These are phyloP conservation scores for Leuciscus waleckii DNA, from an alignment of 2,797 vertebrate genomes.

Conservation along the genomic window DNA sequence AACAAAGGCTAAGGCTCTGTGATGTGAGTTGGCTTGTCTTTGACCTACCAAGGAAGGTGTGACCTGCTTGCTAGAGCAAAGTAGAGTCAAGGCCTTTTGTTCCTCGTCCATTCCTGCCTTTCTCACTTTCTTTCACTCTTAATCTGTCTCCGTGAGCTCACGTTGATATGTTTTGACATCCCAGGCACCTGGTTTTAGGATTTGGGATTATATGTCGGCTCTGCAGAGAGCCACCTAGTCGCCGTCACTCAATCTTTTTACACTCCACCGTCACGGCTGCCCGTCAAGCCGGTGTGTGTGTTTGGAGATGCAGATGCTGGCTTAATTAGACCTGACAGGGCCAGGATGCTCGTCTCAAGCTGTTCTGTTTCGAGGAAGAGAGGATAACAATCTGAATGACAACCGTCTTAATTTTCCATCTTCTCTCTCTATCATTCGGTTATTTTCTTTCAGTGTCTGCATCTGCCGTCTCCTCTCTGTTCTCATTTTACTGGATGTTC, in stretches of 20 bases:
- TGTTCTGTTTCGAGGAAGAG: conserved; percentile 19
- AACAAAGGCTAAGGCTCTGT: conserved; percentile 9
- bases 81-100: neutral
- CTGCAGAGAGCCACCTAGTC: conserved; percentile 30
- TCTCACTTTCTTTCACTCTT: conserved; percentile 19
- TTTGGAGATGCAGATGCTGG: conserved; percentile 38
- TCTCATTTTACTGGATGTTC: neutral
- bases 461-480: neutral
- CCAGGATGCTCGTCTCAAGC: conserved; percentile 42
- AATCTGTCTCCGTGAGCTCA: neutral
- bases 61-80: conserved; percentile 34
- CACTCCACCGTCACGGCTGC: conserved; percentile 17
- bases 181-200: conserved; percentile 33
- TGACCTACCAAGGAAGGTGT: conserved; percentile 20
- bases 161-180: conserved; percentile 37
- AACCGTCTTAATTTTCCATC: conserved; percentile 22
- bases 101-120: neutral
- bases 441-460: neutral
- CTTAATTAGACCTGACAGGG: conserved; percentile 47
- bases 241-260: conserved; percentile 33
- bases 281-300: neutral
- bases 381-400: conserved; percentile 38
- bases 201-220: conserved; percentile 34
- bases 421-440: neutral
- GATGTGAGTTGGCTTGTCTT: neutral